Base-by-base conservation (phyloP, 2,113 vertebrate species). In the Amblyopsis rosae region DNA sequence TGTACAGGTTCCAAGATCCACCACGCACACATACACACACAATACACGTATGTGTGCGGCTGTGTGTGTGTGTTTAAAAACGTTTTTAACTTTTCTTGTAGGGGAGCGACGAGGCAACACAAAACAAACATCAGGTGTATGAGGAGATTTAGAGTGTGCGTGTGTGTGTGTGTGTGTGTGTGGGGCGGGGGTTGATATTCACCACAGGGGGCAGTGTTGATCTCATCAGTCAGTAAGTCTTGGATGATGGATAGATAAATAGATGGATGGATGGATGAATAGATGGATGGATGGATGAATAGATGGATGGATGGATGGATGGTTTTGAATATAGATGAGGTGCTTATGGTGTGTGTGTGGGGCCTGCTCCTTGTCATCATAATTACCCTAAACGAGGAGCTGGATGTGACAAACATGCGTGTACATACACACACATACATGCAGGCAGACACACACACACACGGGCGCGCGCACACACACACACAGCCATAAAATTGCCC, bases 71-170 rank as follows among this genome's bases (percentile, higher is more conserved):
- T 86, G 88, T 80, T 73, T 70, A 87, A 75, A 83, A 65, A 74
- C 75, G 82, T 87, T 80, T 81, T 80, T 69, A 89, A 75, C 80
- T 82, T 82, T 84, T 87, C 86, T 84, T 73, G 83, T 83, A 81
- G 71, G 80, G 75, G 66, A 65, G 19, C 50, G 8, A 73, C 83
- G n/a, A 79, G 81, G 82, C 83, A 85, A 83, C 74, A 72, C 3
- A 87, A 87, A 90, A 89, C 81, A 90, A 86, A 88, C 82, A 72
- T 73, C 90, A 91, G 90, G 88, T 92, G 88, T 89, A 91, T 91
- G 78, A 65, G 77, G 63, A 85, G 90, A 90, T 91, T 92, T 90
- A 88, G 82, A 51, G 81, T 62, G 81, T 41, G 35, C 3, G 35
- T 41, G 35, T 41, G 35, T 41, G 35, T 41, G 35, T 41, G 35